Conservation (phyloP, 2,797 vertebrate species). For the Pitangus sulphuratus region DNA sequence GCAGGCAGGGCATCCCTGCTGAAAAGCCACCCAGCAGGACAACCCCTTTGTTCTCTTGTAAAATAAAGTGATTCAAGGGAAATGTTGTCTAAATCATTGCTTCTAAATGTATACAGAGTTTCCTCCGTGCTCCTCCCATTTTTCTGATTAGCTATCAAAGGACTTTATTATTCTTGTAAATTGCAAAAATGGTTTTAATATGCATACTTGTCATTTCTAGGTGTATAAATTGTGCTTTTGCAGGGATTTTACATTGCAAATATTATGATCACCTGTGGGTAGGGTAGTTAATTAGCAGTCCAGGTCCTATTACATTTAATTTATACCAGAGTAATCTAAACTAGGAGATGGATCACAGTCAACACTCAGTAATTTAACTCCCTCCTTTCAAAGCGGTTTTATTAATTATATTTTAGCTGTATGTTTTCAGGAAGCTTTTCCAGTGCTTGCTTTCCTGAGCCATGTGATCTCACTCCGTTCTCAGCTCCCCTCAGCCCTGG, state of each 20-base stretch:
- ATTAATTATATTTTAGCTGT: slow-evolving; percentile 57
- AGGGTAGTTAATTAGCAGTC: slow-evolving; percentile 72
- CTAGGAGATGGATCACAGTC: slow-evolving; percentile 30
- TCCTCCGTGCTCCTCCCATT: not conserved
- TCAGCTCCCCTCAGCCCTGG: not conserved
- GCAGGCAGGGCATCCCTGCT: slow-evolving; percentile 54
- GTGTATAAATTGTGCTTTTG: slow-evolving; percentile 47
- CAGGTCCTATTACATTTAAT: slow-evolving; percentile 65
- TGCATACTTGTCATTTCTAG: slow-evolving; percentile 52
- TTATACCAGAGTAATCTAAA: slow-evolving; percentile 66
- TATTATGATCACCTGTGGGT: slow-evolving; percentile 74
- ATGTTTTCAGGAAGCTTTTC: slow-evolving; percentile 43
- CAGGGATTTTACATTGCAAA: slow-evolving; percentile 20
- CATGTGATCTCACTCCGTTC: not conserved
- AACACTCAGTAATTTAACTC: slow-evolving; percentile 22
- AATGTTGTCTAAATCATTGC: slow-evolving; percentile 45
- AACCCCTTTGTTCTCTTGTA: slow-evolving; percentile 68
- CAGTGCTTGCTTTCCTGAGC: slow-evolving; percentile 1
- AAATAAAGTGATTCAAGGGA: slow-evolving; percentile 66
- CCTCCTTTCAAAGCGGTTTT: slow-evolving; percentile 59
- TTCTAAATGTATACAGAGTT: slow-evolving; percentile 41
- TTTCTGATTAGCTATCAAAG: slow-evolving; percentile 70
- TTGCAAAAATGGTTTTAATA: slow-evolving; percentile 65
- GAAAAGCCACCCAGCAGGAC: slow-evolving; percentile 69
- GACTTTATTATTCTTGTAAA: slow-evolving; percentile 53